Evolutionary conservation across 2,888 invertebrate genomes (phyloP), one percentile per base, ranked within the genome.

Genomic region (Thecocarcelia acutangulata): DNA sequence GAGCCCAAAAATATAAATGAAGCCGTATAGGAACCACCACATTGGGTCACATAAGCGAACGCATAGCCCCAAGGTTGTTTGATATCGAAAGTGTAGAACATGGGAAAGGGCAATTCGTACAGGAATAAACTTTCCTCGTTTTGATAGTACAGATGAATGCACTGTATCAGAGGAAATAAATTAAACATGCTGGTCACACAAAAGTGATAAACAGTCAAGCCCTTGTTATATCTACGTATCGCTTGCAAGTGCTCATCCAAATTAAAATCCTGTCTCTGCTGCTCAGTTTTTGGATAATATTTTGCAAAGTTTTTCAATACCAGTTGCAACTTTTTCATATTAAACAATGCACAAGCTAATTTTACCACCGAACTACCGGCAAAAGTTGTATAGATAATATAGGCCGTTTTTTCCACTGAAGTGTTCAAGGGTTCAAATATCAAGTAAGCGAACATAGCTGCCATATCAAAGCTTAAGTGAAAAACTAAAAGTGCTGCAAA

Each of bases 171-270:
- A 0, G 86, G 85, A 56, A 85, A 80, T 0, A 83, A 17, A 73
- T 78, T 84, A 17, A 86, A 85, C 80, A 85, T 75, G 24, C 58
- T 61, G 24, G 84, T 82, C 24, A 83, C 85, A 3, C 24, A 24
- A 9, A 83, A 70, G 40, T 86, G 83, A 19, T 75, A 85, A 1
- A 83, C 61, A 0, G 68, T 19, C 17, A 86, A 42, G 33, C 52
- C 80, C 52, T 0, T 54, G 13, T 84, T 82, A 46, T 73, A 83
- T 0, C 46, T 24, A 0, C 24, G 24, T 12, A 85, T 83, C 37
- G 66, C 73, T 11, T 46, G 56, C n/a, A 77, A 85, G 21, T 84
- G 76, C 2, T 77, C 72, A 24, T 79, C 46, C n/a, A 85, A 17
- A 3, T 66, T 52, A 19, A 83, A 85, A 1, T 64, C 80, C 0